These are phyloP conservation scores for Cryptocephalus moraei DNA, from an alignment of 2,888 invertebrate genomes.

Conservation along the genomic window DNA sequence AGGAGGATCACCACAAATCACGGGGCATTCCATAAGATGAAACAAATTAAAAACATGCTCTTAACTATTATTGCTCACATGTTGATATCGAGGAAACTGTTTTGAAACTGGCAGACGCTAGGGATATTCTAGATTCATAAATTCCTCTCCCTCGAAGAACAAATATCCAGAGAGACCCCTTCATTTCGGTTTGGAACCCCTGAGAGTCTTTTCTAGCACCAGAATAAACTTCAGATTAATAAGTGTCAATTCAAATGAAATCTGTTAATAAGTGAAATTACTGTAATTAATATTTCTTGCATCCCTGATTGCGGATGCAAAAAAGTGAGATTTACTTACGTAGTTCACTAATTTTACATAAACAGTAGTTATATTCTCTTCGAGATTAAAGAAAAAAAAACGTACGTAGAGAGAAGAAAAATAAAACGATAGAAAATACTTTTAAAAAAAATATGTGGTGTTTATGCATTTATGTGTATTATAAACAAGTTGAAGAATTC, in stretches of 20 bases:
- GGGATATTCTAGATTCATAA: too few relatives aligned
- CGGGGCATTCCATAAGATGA: too few relatives aligned
- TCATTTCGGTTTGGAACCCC: too few relatives aligned
- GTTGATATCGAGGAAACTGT: too few relatives aligned
- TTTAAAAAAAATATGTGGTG: background rate
- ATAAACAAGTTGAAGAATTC: slow-evolving; percentile 6
- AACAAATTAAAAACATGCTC: too few relatives aligned
- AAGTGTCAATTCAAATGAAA: slow-evolving; percentile 35
- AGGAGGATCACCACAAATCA: too few relatives aligned
- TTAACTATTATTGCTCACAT: too few relatives aligned
- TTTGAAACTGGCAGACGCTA: too few relatives aligned
- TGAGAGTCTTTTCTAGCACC: slow-evolving; percentile 16
- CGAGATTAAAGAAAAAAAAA: slow-evolving; percentile 1
- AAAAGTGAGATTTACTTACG: slow-evolving; percentile 45
- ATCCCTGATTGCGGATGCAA: slow-evolving; percentile 37
- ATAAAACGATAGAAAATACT: slow-evolving; percentile 1
- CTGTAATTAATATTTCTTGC: slow-evolving; percentile 24
- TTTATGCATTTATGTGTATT: slow-evolving; percentile 12
- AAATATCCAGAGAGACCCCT: too few relatives aligned
- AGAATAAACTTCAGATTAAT: slow-evolving; percentile 26
- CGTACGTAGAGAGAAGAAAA: slow-evolving; percentile 6
- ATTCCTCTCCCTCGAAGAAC: too few relatives aligned
- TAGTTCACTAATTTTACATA: slow-evolving; percentile 35
- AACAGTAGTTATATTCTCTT: slow-evolving; percentile 10
- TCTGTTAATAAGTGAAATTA: slow-evolving; percentile 25